Base-by-base conservation (phyloP, 1,140 invertebrate species). In the Agraylea sexmaculata region DNA sequence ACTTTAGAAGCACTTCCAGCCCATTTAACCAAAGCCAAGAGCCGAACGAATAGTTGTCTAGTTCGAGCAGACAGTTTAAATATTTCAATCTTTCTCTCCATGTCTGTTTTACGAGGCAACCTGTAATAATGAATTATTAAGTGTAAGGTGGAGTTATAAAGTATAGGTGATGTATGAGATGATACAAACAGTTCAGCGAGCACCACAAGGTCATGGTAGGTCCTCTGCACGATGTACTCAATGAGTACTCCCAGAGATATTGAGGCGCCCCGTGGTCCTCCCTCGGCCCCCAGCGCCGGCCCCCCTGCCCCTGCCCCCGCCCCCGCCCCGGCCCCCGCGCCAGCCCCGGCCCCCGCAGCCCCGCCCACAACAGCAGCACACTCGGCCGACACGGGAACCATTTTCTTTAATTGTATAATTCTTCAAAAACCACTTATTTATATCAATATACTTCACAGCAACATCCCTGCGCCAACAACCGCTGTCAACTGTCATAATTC, bases 31-130 rank as follows among this genome's bases (percentile, higher is more conserved):
- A 99, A 60, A 2, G 92, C 93, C 38, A 98, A 66, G 6, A 99
- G 67, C 28, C 94, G 71, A 2, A 98, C 88, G 68, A 96, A 97
- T 6, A 97, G 62, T 59, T 97, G 91, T 18, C 94, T 66, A 0
- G 93, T 97, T 44, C 90, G 71, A 16, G 85, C 87, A 34, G 93
- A 88, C 68, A 95, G 97, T 60, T 94, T 88, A 45, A 94, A 93
- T 50, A 98, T 97, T 68, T 97, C 93, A 56, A 97, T 87, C 69
- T 99, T 99, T 4, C 92, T 75, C 59, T 95, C 95, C 83, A 96
- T 92, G 55, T 98, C 93, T 12, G 89, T 93, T 70, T 98, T 98
- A 21, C 93, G 70, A 25, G 92, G 93, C 46, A 98, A 69, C 37
- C 88, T 92, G 50, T 27, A 72, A 72, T 52, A 28, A 44, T 15